Percentiles rank a stretch among this genome's conserved stretches.
Evolutionary conservation across 2,888 invertebrate species (phyloP).

Genomic region (Oxycera nigricornis): DNA sequence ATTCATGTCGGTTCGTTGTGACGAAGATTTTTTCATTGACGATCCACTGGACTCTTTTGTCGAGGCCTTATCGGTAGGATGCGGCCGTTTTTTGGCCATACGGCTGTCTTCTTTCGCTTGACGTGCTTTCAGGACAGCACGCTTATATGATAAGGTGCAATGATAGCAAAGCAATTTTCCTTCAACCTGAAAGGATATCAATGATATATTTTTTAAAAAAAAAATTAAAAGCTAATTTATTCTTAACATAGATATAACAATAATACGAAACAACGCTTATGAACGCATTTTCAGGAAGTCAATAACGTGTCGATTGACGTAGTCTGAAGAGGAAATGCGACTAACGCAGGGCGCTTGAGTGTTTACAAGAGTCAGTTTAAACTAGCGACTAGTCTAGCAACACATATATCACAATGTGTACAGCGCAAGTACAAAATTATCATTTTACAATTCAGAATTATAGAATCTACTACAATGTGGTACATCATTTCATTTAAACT

Average conservation of each 20-base stretch:
- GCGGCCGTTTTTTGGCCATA: constrained; percentile 64
- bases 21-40: background rate
- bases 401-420: no score
- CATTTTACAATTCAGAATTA: no score
- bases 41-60: constrained; percentile 43
- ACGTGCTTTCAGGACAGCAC: constrained; percentile 90
- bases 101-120: constrained; percentile 75
- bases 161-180: constrained; percentile 95
- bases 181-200: constrained; percentile 74
- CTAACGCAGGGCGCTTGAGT: no score
- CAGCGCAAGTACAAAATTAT: no score
- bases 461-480: no score
- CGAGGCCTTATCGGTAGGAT: constrained; percentile 56
- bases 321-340: no score
- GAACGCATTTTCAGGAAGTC: no score
- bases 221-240: background rate
- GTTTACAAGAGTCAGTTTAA: no score
- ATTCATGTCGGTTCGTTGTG: background rate
- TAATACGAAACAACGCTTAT: constrained; percentile 46
- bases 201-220: background rate
- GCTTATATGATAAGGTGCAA: constrained; percentile 90
- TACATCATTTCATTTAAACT: no score
- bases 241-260: background rate
- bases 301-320: no score
- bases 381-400: no score